phyloP scores from a whole-genome alignment of 2,797 vertebrate genomes.

The Neoniphon sammara region DNA sequence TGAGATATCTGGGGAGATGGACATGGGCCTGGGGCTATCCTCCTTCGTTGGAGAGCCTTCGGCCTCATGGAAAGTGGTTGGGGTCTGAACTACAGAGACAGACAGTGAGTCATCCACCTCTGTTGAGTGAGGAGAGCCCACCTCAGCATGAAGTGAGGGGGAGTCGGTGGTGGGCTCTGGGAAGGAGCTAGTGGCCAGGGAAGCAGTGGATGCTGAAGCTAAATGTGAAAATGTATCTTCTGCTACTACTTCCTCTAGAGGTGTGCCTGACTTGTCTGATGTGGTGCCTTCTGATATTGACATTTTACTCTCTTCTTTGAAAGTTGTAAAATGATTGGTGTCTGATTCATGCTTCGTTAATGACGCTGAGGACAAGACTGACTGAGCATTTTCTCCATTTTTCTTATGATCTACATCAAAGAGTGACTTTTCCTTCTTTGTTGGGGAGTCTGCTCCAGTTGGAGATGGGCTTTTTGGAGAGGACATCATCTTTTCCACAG shows the following conservation, averaged over 20 bases:
- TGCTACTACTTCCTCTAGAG: constrained; percentile 93
- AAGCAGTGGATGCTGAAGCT: constrained; percentile 95
- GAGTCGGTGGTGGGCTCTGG: constrained; percentile 96
- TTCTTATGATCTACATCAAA: constrained; percentile 74
- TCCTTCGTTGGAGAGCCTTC: constrained; percentile 95
- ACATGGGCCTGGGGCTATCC: constrained; percentile 95
- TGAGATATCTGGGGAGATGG: constrained; percentile 95
- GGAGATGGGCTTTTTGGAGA: constrained; percentile 85
- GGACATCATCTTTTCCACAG: constrained; percentile 83
- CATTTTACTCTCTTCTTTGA: constrained; percentile 98
- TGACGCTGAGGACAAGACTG: constrained; percentile 73
- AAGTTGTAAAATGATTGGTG: constrained; percentile 82
- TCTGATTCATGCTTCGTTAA: constrained; percentile 83
- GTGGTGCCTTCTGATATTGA: constrained; percentile 98
- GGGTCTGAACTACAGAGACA: constrained; percentile 97
- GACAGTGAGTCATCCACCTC: constrained; percentile 98
- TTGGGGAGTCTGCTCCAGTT: constrained; percentile 80
- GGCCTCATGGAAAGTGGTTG: constrained; percentile 93
- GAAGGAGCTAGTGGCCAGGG: constrained; percentile 95
- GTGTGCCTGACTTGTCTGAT: constrained; percentile 95
- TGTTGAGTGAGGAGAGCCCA: constrained; percentile 96
- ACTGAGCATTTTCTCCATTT: constrained; percentile 71
- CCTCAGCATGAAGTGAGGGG: constrained; percentile 95
- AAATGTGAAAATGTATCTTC: constrained; percentile 97
- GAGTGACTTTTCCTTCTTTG: constrained; percentile 77